These are phyloP conservation scores for Desmodus rotundus DNA, from an alignment of 2,113 vertebrate genomes.

Conservation along the genomic window DNA sequence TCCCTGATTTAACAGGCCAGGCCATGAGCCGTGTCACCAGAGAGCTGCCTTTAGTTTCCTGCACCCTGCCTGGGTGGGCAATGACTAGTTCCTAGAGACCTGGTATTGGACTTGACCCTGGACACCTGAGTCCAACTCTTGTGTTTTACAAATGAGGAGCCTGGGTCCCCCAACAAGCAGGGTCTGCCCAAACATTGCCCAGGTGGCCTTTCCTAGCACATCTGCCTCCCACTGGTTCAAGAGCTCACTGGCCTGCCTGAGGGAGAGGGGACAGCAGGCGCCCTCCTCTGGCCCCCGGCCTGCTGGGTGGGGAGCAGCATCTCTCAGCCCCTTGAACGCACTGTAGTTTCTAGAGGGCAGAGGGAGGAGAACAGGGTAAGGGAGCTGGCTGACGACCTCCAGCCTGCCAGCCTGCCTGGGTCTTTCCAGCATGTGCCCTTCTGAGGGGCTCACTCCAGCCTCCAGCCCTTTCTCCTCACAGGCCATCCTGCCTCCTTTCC, in stretches of 20 bases:
- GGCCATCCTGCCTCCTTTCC: too few relatives aligned
- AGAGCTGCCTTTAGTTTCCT: neutral
- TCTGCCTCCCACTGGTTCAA: neutral
- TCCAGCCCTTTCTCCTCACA: too few relatives aligned
- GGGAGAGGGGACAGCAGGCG: neutral
- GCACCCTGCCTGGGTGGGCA: too few relatives aligned
- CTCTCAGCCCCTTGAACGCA: too few relatives aligned
- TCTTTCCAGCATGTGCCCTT: too few relatives aligned
- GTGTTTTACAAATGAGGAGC: neutral
- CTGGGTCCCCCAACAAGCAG: neutral
- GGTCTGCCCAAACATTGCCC: neutral
- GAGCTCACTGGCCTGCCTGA: neutral
- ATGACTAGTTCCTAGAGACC: neutral
- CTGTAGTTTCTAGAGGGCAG: too few relatives aligned
- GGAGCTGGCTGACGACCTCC: too few relatives aligned
- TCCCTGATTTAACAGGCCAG: neutral
- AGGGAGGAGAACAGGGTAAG: too few relatives aligned
- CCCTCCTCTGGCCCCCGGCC: too few relatives aligned
- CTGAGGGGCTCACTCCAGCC: too few relatives aligned
- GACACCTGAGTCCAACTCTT: neutral
- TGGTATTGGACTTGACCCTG: neutral
- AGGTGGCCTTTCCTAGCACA: neutral
- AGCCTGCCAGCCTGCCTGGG: too few relatives aligned
- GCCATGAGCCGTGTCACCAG: neutral
- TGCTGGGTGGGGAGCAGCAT: too few relatives aligned